These are phyloP conservation scores for Austrofundulus limnaeus DNA, from an alignment of 2,113 vertebrate species.

Conservation along the genomic window DNA sequence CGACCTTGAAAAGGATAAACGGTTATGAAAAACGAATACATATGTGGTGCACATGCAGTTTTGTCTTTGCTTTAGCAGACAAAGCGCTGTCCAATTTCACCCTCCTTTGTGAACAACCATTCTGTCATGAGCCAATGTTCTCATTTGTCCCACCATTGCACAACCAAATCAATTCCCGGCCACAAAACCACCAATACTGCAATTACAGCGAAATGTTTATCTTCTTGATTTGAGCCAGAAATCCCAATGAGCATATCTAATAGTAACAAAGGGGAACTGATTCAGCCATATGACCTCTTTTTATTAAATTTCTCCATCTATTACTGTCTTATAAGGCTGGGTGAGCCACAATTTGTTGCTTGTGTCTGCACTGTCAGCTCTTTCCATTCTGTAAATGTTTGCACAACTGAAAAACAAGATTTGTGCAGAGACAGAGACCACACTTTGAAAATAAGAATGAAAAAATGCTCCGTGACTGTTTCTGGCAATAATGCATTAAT, in stretches of 20 bases:
- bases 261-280: background rate
- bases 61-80: too few species aligned
- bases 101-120: too few species aligned
- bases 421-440: too few species aligned
- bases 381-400: background rate
- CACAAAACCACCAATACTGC: background rate
- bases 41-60: too few species aligned
- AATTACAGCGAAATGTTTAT: background rate
- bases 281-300: slow-evolving; percentile 8
- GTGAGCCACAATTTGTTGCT: background rate
- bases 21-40: too few species aligned
- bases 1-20: too few species aligned
- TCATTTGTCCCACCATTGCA: too few species aligned
- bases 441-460: too few species aligned
- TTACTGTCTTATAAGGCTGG: background rate
- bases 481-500: background rate
- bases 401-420: background rate
- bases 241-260: background rate
- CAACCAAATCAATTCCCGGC: background rate
- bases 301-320: background rate
- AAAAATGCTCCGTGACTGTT: background rate
- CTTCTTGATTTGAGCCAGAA: background rate
- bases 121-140: too few species aligned
- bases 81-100: too few species aligned
- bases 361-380: background rate